Base-by-base conservation (phyloP, 2,888 invertebrate genomes). In the Imbricaverruca yamaguchii region DNA sequence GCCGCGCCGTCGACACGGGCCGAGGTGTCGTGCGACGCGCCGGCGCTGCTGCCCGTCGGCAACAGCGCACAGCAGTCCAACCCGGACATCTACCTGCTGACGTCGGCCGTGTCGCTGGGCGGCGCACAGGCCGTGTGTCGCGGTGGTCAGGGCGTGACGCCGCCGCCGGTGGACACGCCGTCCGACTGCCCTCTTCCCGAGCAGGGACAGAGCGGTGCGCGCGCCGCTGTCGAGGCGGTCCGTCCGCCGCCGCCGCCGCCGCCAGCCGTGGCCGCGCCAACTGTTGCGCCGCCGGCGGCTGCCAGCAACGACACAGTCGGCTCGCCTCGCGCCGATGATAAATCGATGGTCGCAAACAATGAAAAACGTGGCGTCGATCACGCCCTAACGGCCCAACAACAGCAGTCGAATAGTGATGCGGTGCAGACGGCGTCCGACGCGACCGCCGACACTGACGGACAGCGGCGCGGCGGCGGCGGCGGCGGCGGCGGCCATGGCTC, bases 311-410 rank as follows among this genome's bases (percentile, higher is more conserved):
- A 39, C 15, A 13, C 69, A 9, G 69, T 39, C 69, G 39, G 39
- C 69, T 39, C 69, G 21, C 69, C 13, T 15, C 15, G 39, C 15
- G 25, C 69, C 39, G 69, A 69, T 18, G 69, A 69, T 39, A 69
- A 69, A 69, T 69, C 69, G 69, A 69, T 69, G 69, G 39, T 3
- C 15, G 15, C 39, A 69, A 69, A 69, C 69, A 69, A 69, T 69
- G 69, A 69, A 69, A 69, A 69, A 69, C 69, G 39, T 11, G 39
- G 69, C 69, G 69, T 10, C 65, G 65, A 67, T 67, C 65, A 67
- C 12, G 18, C 65, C 65, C 11, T 67, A 23, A 67, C 23, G 65
- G 65, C 12, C 13, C 18, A 61, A 10, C 65, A 67, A 13, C 23
- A 7, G 65, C 11, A 23, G 10, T 67, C 65, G 23, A 67, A 23